Conservation (phyloP, 2,888 invertebrate genomes). For the Platerodrilus igneus region DNA sequence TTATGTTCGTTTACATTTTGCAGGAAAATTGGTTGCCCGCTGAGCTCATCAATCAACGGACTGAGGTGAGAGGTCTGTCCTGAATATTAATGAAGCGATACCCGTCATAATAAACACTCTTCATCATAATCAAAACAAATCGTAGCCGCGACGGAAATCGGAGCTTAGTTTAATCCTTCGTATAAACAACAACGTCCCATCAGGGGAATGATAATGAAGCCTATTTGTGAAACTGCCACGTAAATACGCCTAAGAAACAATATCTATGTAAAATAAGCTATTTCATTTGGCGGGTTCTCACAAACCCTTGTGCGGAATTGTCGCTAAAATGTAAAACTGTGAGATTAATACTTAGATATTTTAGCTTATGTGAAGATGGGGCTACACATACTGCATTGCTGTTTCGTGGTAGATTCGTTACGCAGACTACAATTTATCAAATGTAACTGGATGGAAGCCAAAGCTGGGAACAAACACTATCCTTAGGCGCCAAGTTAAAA, state of each 20-base stretch:
- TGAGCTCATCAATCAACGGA: constrained; percentile 43
- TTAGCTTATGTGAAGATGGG: constrained; percentile 36
- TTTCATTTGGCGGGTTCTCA: constrained; percentile 21
- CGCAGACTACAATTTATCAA: constrained; percentile 41
- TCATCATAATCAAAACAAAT: constrained; percentile 31
- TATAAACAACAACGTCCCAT: constrained; percentile 25
- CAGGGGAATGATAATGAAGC: constrained; percentile 21
- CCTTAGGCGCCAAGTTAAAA: constrained; percentile 29
- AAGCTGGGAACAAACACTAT: constrained; percentile 32
- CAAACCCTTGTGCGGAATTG: constrained; percentile 14
- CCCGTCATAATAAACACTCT: constrained; percentile 27
- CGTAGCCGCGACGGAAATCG: constrained; percentile 21
- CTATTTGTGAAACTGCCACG: constrained; percentile 17
- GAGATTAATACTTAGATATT: constrained; percentile 27
- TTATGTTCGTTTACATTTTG: constrained; percentile 45
- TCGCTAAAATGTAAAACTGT: constrained; percentile 13
- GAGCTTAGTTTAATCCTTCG: constrained; percentile 21
- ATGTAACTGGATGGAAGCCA: constrained; percentile 42
- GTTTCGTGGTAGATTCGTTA: constrained; percentile 36
- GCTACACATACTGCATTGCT: constrained; percentile 35
- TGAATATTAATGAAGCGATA: constrained; percentile 44
- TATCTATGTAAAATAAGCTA: constrained; percentile 23
- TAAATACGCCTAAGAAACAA: constrained; percentile 18
- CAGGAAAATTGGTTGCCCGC: constrained; percentile 34
- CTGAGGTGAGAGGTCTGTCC: constrained; percentile 41